A percentile compares a stretch with the other conserved stretches of the same genome.
These are phyloP conservation scores for Habrosyne pyritoides DNA, from an alignment of 2,888 invertebrate species.

Conservation along the genomic window DNA sequence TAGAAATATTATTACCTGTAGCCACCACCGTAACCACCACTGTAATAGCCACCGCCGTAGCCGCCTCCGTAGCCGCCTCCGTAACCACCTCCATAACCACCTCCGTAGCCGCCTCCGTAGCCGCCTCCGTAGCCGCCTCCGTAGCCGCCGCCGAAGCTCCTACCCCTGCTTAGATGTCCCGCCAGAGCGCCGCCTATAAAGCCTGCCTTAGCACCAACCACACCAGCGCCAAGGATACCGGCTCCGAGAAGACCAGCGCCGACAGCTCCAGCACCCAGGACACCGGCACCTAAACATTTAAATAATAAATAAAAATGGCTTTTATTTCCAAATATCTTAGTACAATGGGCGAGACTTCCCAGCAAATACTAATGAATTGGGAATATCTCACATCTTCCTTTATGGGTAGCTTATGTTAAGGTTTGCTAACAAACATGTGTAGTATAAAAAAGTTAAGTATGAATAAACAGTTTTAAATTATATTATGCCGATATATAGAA, in stretches of 20 bases:
- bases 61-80: constrained; percentile 30
- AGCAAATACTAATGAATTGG: no score
- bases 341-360: no score
- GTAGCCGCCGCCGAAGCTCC: constrained; percentile 43
- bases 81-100: constrained; percentile 34
- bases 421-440: no score
- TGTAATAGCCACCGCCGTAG: constrained; percentile 20
- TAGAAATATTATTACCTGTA: constrained; percentile 47
- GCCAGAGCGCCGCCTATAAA: constrained; percentile 67
- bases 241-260: constrained; percentile 57
- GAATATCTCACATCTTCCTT: no score
- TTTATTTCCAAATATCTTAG: no score
- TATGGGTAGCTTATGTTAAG: no score
- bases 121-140: constrained; percentile 31
- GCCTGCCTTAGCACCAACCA: constrained; percentile 63
- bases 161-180: constrained; percentile 44
- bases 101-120: constrained; percentile 42
- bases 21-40: constrained; percentile 23
- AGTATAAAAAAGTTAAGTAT: no score
- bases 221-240: constrained; percentile 62
- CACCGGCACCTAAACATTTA: constrained; percentile 7
- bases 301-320: not conserved
- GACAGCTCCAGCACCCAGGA: constrained; percentile 39
- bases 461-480: no score
- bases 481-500: no score